Percentiles rank a stretch among this genome's conserved stretches.
Conservation (phyloP, 2,113 vertebrate genomes). For the Callospermophilus lateralis region DNA sequence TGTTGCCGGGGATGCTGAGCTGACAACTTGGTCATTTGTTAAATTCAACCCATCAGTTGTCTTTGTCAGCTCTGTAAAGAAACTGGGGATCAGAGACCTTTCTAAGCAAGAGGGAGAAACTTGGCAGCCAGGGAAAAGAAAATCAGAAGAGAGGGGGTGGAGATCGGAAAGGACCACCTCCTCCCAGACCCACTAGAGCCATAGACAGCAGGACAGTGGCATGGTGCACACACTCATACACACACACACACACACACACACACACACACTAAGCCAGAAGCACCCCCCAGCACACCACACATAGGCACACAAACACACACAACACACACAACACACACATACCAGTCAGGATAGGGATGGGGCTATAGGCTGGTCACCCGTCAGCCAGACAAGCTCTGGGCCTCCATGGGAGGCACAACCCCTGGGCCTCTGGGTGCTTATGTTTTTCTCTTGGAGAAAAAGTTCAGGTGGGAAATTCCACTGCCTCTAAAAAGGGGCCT, state of each 20-base stretch:
- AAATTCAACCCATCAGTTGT: conserved; percentile 62
- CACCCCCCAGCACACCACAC: background rate
- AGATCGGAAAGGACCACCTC: background rate
- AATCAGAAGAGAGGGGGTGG: background rate
- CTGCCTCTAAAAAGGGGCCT: background rate
- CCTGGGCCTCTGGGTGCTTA: background rate
- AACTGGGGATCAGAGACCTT: background rate
- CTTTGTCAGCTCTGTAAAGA: background rate
- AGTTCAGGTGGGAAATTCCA: background rate
- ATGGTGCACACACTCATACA: no score
- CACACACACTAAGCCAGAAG: background rate
- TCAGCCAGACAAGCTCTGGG: background rate
- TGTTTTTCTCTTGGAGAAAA: background rate
- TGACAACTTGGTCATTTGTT: conserved; percentile 53
- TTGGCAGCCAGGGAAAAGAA: background rate
- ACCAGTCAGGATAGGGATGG: no score
- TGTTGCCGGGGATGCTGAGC: conserved; percentile 20
- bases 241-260: background rate
- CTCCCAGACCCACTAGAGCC: background rate
- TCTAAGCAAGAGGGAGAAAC: background rate
- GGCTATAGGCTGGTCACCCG: fast-evolving
- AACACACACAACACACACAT: background rate
- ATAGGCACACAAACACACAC: background rate
- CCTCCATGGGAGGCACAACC: fast-evolving
- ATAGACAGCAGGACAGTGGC: fast-evolving